A percentile compares a stretch with the other conserved stretches of the same genome.
phyloP scores from a whole-genome alignment of 2,888 invertebrate genomes.

The Oxycera nigricornis region DNA sequence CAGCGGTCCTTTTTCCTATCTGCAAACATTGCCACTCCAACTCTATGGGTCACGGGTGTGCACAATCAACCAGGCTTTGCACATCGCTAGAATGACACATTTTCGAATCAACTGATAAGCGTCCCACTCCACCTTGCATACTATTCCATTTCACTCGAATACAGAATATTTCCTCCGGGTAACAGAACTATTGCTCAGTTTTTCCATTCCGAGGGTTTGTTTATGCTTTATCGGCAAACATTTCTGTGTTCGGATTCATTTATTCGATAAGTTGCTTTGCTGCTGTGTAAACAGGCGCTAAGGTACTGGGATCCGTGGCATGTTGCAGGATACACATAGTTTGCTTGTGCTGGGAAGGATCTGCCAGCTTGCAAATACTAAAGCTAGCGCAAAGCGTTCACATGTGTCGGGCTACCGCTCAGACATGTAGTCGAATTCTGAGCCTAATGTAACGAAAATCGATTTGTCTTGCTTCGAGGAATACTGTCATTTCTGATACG shows the following conservation, averaged over 20 bases:
- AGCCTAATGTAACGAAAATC: constrained; percentile 18
- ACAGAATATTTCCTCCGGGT: constrained; percentile 4
- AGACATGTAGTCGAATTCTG: too few species aligned
- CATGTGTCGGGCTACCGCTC: background rate
- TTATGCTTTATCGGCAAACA: constrained; percentile 32
- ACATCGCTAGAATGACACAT: background rate
- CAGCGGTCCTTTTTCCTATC: too few species aligned
- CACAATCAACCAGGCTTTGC: background rate
- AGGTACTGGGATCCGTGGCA: background rate
- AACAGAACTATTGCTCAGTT: background rate
- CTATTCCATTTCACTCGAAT: background rate
- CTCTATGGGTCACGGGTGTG: background rate
- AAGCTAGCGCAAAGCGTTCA: background rate
- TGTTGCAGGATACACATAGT: background rate
- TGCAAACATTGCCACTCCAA: background rate
- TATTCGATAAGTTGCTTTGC: constrained; percentile 29
- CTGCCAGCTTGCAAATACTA: background rate
- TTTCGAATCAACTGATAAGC: constrained; percentile 2
- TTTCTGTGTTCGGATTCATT: constrained; percentile 26
- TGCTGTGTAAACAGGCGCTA: background rate
- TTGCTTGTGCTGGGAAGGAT: background rate
- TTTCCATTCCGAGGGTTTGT: constrained; percentile 24
- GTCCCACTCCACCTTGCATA: background rate
- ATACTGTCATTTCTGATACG: constrained; percentile 1
- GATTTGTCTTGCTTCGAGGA: constrained; percentile 28